phyloP scores from a whole-genome alignment of 92 coral and sea anemone species.

The Paramuricea clavata region DNA sequence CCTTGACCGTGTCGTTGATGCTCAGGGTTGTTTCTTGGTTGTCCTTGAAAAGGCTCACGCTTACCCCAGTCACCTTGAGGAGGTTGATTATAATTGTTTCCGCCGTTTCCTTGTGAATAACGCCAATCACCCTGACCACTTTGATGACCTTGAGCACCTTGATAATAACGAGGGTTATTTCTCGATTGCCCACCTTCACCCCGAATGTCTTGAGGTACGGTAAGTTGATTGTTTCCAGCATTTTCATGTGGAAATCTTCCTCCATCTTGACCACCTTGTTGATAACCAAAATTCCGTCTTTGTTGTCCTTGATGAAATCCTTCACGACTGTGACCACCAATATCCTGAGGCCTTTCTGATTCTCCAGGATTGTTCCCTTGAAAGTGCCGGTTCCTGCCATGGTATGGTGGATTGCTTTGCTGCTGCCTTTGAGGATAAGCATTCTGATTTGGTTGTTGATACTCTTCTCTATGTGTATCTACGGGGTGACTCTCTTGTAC shows the following conservation, averaged over 20 bases:
- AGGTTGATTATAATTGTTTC: neutral
- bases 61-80: neutral
- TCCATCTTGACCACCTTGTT: neutral
- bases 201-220: neutral
- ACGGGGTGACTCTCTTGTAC: conserved; percentile 38
- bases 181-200: neutral
- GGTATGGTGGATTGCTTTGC: conserved; percentile 26
- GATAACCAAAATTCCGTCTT: neutral
- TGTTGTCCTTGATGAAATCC: conserved; percentile 22
- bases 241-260: conserved; percentile 12
- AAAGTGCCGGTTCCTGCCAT: conserved; percentile 3
- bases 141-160: neutral
- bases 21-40: neutral
- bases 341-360: conserved; percentile 23
- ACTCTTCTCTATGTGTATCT: neutral
- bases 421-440: conserved; percentile 29
- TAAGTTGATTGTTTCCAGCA: neutral
- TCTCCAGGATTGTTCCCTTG: conserved; percentile 1
- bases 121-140: neutral
- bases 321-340: conserved; percentile 24
- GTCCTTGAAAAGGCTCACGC: neutral
- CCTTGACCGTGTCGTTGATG: neutral
- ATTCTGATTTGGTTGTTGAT: neutral
- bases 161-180: neutral
- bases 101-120: neutral